These are phyloP conservation scores for Parambassis ranga DNA, from an alignment of 2,797 vertebrate species.

Conservation along the genomic window DNA sequence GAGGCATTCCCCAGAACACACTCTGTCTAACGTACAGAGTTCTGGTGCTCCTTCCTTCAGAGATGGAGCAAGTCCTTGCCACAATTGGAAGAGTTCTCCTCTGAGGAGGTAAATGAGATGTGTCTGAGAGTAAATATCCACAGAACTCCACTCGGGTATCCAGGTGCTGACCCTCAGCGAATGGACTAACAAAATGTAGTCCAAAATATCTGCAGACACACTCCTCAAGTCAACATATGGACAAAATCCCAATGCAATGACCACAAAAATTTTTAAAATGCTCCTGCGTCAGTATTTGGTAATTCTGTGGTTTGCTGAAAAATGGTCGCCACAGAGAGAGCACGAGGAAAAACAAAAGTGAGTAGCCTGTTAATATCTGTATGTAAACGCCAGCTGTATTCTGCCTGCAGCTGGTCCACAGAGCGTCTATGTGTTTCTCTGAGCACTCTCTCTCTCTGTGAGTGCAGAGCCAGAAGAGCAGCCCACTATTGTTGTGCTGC, in stretches of 20 bases:
- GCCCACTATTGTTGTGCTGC: constrained; percentile 83
- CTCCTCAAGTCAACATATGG: constrained; percentile 43
- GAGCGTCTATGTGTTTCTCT: constrained; percentile 61
- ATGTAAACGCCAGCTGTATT: constrained; percentile 52
- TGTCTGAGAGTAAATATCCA: constrained; percentile 26
- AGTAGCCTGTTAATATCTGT: constrained; percentile 22
- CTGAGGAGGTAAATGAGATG: constrained; percentile 1
- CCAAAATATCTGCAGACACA: constrained; percentile 43
- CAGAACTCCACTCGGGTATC: constrained; percentile 36
- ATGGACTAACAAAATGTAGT: constrained; percentile 39
- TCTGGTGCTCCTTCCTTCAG: constrained; percentile 24
- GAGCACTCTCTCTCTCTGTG: constrained; percentile 72
- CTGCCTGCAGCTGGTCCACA: constrained; percentile 65
- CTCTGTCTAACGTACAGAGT: constrained; percentile 17
- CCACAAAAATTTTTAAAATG: constrained; percentile 61
- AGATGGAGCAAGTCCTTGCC: constrained; percentile 28
- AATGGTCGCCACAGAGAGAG: constrained; percentile 16
- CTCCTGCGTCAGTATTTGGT: constrained; percentile 31
- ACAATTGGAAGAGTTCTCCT: constrained; percentile 47
- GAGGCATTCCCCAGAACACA: constrained; percentile 80
- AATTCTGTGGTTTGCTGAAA: constrained; percentile 37
- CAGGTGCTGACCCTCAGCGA: constrained; percentile 21
- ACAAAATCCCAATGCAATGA: constrained; percentile 40
- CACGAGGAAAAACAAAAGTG: constrained; percentile 16
- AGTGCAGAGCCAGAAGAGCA: constrained; percentile 77